phyloP scores from a whole-genome alignment of 2,113 vertebrate genomes.

The Heloderma charlesbogerti region DNA sequence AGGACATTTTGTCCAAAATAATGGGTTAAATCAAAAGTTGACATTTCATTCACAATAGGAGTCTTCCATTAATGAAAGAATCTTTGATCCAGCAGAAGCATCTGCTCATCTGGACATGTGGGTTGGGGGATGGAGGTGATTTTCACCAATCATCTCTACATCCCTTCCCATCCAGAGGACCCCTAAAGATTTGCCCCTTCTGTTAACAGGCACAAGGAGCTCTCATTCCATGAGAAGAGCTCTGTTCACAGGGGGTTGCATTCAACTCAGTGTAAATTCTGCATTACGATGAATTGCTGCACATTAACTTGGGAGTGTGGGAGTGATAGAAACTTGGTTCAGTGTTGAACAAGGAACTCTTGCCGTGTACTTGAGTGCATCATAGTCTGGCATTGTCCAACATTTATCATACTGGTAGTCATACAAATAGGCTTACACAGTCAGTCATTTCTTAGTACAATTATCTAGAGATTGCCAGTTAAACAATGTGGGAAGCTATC shows the following conservation, averaged over 20 bases:
- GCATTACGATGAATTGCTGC: background rate
- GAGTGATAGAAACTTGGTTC: no score
- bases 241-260: background rate
- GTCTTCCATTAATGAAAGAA: background rate
- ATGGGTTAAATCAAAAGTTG: background rate
- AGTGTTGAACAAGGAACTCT: background rate
- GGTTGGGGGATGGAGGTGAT: background rate
- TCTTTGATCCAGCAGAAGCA: background rate
- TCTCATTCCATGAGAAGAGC: background rate
- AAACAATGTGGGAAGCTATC: background rate
- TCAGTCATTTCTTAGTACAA: background rate
- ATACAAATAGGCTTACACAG: background rate
- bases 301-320: background rate
- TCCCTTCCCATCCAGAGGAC: background rate
- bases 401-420: background rate
- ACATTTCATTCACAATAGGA: background rate
- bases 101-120: background rate
- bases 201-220: background rate
- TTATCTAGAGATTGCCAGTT: background rate
- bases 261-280: background rate
- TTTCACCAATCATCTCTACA: background rate
- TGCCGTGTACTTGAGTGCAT: background rate
- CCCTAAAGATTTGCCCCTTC: background rate
- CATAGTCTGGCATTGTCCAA: background rate
- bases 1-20: background rate